Evolutionary conservation across 2,888 invertebrate species (phyloP), one percentile per base, ranked within the genome.

Genomic region (Leptarthrus brevirostris): DNA sequence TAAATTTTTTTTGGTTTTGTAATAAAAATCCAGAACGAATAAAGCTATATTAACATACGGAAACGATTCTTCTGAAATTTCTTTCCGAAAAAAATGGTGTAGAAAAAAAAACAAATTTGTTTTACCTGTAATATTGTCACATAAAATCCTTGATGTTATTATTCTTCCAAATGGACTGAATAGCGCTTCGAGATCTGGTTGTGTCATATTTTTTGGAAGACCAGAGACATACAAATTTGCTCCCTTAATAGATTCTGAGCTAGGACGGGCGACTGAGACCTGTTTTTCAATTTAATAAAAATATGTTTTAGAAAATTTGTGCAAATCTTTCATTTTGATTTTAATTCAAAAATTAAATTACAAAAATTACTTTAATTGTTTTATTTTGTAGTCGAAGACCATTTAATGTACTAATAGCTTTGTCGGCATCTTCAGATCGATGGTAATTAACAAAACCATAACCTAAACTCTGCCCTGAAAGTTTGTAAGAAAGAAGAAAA

Each of bases 381-480:
- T 99, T 99, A 87, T 99, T 99, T 87, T 99, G 98, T 80, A 99
- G 90, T 79, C 98, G 91, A 79, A 99, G 92, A 80, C 98, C 98
- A 87, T 99, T 99, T 81, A 99, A 90, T 75, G 97, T 97, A 86
- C 93, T 93, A 86, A 99, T 98, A 79, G 99, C 99, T 87, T 98
- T 98, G 86, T 97, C 96, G 76, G 99, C 99, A 87, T 99, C 98
- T 87, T 97, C 97, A 77, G 95, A 91, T 82, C 95, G 91, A 85
- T 96, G 95, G 88, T 98, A 99, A 90, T 99, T 99, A 83, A 99
- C 99, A 88, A 99, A 99, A 81, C 98, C 99, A 87, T 99, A 99
- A 82, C 99, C 99, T 84, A 99, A 91, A 88, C 97, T 98, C 89
- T 99, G 99, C 82, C 98, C 99, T 85, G 74, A 1, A 74, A 76